A percentile compares a stretch with the other conserved stretches of the same genome.
Conservation (phyloP, 2,113 vertebrate species). For the Seriola dumerili region DNA sequence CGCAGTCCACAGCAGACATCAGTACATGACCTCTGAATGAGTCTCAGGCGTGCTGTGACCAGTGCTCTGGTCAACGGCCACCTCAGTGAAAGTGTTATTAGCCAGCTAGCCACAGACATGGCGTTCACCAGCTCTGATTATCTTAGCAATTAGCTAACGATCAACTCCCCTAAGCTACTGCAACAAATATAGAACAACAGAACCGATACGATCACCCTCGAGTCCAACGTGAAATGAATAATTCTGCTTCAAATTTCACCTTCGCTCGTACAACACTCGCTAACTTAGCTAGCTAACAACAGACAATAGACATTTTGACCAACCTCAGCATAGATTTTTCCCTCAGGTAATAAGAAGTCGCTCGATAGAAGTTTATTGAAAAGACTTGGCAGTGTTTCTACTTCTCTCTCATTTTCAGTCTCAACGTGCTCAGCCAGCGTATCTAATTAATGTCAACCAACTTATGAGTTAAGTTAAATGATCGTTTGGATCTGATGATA, state of each 20-base stretch:
- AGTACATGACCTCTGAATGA: conserved; percentile 26
- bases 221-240: background rate
- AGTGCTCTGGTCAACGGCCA: conserved; percentile 58
- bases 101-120: conserved; percentile 58
- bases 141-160: conserved; percentile 27
- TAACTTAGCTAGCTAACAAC: conserved; percentile 65
- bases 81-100: conserved; percentile 35
- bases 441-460: conserved; percentile 5
- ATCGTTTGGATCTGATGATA: conserved; percentile 36
- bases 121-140: conserved; percentile 7
- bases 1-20: background rate
- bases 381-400: conserved; percentile 20
- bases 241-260: background rate
- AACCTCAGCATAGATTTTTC: conserved; percentile 74
- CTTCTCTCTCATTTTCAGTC: conserved; percentile 11
- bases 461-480: conserved; percentile 37
- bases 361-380: conserved; percentile 46
- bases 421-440: background rate
- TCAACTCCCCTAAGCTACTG: conserved; percentile 4
- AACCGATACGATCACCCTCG: too few relatives aligned
- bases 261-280: conserved; percentile 1
- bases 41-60: conserved; percentile 43
- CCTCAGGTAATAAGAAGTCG: conserved; percentile 64
- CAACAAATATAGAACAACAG: background rate
- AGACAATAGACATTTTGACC: conserved; percentile 78